Evolutionary conservation across 2,113 vertebrate species (phyloP).

Genomic region (Cyrtonyx montezumae): DNA sequence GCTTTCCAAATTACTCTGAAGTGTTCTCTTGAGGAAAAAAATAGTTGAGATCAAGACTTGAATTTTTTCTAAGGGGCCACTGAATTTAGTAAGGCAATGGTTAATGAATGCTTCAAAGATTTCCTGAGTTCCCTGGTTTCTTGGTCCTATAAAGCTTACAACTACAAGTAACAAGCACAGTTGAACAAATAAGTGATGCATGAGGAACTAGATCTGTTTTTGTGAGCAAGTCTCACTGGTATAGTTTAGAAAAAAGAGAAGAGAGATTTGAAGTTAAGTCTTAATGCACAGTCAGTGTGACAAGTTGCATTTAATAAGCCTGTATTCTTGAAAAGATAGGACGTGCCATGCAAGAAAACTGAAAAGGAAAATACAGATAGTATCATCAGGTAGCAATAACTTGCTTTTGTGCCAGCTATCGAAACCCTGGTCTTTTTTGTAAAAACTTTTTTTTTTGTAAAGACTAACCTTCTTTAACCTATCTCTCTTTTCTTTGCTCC

Average conservation of each 20-base stretch:
- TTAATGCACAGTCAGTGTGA: not conserved
- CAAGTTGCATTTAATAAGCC: not conserved
- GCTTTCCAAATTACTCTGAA: not conserved
- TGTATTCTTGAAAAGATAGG: not conserved
- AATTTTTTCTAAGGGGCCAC: conserved; percentile 9
- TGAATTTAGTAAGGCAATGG: conserved; percentile 23
- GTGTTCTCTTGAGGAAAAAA: not conserved
- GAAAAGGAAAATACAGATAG: not conserved
- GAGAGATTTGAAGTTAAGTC: not conserved
- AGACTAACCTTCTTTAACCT: not conserved
- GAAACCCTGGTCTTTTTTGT: not conserved
- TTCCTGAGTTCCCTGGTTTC: not conserved
- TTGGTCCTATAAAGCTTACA: not conserved
- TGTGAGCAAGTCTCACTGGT: not conserved
- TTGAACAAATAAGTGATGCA: not conserved
- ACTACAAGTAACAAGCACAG: not conserved
- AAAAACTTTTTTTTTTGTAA: not conserved
- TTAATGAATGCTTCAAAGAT: not conserved
- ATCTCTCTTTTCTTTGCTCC: not conserved
- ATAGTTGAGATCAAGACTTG: not conserved
- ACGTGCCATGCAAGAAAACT: not conserved
- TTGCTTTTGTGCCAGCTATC: not conserved
- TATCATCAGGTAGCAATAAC: not conserved
- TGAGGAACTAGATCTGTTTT: not conserved
- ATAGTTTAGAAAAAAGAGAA: too few species aligned